Evolutionary conservation across 2,113 vertebrate species (phyloP).

Genomic region (Trematomus loennbergii): DNA sequence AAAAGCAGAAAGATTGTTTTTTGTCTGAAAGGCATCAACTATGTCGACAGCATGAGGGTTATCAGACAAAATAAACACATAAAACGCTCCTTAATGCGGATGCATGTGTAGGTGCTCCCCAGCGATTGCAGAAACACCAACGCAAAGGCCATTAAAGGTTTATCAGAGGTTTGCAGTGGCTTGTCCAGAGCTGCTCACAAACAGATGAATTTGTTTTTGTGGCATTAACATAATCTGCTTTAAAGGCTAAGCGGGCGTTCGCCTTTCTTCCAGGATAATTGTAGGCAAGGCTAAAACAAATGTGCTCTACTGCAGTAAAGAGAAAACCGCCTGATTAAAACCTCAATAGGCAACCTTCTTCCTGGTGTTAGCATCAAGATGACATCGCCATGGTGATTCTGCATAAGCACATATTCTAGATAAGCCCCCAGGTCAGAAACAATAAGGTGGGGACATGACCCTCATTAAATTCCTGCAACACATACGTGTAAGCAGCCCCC

Average conservation of each 20-base stretch:
- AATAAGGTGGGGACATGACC: constrained; percentile 61
- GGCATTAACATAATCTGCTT: constrained; percentile 42
- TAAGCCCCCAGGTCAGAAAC: constrained; percentile 56
- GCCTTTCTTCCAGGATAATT: constrained; percentile 40
- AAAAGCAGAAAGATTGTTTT: neutral
- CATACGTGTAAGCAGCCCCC: constrained; percentile 28
- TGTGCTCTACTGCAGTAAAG: constrained; percentile 26
- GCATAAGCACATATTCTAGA: constrained; percentile 42
- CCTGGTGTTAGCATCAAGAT: constrained; percentile 30
- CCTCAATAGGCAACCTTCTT: constrained; percentile 24
- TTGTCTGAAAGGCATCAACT: constrained; percentile 41
- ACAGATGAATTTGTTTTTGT: constrained; percentile 51
- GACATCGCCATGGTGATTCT: constrained; percentile 50
- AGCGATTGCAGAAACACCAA: constrained; percentile 48
- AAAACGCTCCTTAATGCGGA: constrained; percentile 62
- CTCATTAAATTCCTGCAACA: constrained; percentile 58
- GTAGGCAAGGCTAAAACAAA: constrained; percentile 42
- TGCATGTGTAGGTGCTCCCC: constrained; percentile 57
- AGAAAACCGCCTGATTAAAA: constrained; percentile 42
- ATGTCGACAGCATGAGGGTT: constrained; percentile 32
- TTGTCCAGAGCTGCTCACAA: constrained; percentile 33
- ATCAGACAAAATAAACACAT: constrained; percentile 65
- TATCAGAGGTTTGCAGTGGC: constrained; percentile 74
- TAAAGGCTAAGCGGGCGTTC: constrained; percentile 14
- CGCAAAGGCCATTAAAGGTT: constrained; percentile 65